Base-by-base conservation (phyloP, 2,113 vertebrate species). In the Sylvietta virens region DNA sequence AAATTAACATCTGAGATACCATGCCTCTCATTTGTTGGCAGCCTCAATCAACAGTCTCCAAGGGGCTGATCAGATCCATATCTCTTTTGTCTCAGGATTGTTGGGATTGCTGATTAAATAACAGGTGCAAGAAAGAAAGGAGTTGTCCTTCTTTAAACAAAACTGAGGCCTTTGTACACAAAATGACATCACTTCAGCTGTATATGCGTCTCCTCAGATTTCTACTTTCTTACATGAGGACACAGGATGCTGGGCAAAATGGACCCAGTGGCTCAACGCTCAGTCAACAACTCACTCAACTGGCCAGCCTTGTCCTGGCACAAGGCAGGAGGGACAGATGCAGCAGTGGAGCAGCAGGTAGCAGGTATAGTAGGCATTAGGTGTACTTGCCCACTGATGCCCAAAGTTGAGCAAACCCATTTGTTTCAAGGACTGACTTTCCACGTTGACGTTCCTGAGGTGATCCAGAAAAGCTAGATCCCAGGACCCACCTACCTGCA, bases 201-300 rank as follows among this genome's bases (percentile, higher is more conserved):
- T 27, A 12, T 3, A 18, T 0, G 0, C 1, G 0, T 42, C 33
- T 74, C 31, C 48, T 15, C 51, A 53, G 26, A 72, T 62, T 86
- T 81, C 78, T 80, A 0, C 31, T 88, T 58, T 76, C 85, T 69
- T 33, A 30, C 19, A 5, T 1, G 37, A 83, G 50, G 47, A 81
- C 33, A 28, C 11, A 31, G 39, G 22, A 28, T 92, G 24, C 81
- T 39, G 61, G 44, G 35, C 50, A 71, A 60, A 53, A 48, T 11
- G 22, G 61, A 51, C n/a, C 16, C 30, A 11, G 42, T 12, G 53
- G 35, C 69, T 66, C 51, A 35, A 24, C 0, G 0, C 28, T 65
- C n/a, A 7, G n/a, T 27, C 56, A 53, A 5, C 11, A 70, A 60
- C 15, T 35, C 0, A 1, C 45, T 61, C 37, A 78, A 2, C 31